Base-by-base conservation (phyloP, 1,140 invertebrate genomes). In the Cardiocondyla obscurior region DNA sequence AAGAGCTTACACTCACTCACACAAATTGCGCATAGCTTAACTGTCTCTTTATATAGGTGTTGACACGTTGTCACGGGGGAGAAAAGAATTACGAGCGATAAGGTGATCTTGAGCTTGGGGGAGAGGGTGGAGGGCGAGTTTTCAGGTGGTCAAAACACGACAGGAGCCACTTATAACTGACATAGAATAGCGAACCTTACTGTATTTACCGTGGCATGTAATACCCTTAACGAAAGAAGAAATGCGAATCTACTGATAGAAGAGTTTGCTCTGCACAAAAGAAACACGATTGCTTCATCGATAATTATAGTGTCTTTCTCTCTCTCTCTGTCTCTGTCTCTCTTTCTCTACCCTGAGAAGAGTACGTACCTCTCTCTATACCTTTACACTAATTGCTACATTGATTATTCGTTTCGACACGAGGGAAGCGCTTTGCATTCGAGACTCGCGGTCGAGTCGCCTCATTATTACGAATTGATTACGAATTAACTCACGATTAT, bases 181-280 rank as follows among this genome's bases (percentile, higher is more conserved):
- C 86, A 90, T 93, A 90, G 89, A 79, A 90, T 91, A 93, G 91
- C 87, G 86, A 92, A 88, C 87, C 88, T 92, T 93, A 90, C 86
- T 92, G 90, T 92, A 92, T 91, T 93, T 91, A 93, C 92, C 92
- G 90, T 93, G 92, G 93, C 89, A 90, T 93, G 92, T 93, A 93
- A 92, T 92, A 93, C 82, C 89, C 89, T 90, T 88, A 91, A 90
- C 84, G 87, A 88, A n/a, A 86, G 85, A 87, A 81, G 85, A 88
- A 87, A 91, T 88, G 85, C 83, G 85, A 76, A 88, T 89, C 77
- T 87, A 88, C 74, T 81, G 85, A 89, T 82, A 88, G 83, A 91
- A 91, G 86, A 92, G 91, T 81, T 92, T 93, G 89, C 92, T 93
- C 92, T 93, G 92, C 92, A 93, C 93, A 94, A 88, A 88, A 87